A percentile compares a stretch with the other conserved stretches of the same genome.
Evolutionary conservation across 2,797 vertebrate genomes (phyloP).

Genomic region (Sebastes vulpes): DNA sequence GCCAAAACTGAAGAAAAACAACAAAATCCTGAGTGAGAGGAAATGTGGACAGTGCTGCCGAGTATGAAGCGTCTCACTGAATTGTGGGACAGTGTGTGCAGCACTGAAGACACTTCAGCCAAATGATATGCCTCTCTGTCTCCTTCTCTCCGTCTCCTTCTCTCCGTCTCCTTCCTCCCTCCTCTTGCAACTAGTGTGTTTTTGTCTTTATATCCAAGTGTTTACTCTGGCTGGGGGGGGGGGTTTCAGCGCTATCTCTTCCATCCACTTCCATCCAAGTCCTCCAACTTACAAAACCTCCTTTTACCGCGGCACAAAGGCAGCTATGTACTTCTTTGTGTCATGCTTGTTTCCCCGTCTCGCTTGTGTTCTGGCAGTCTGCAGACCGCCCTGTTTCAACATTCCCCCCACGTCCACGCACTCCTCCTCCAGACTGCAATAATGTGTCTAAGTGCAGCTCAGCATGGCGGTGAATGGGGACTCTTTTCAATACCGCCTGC

Average conservation of each 20-base stretch:
- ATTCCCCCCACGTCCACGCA: constrained; percentile 72
- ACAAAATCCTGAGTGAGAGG: constrained; percentile 8
- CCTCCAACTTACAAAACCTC: constrained; percentile 81
- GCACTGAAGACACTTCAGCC: constrained; percentile 56
- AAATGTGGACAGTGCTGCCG: constrained; percentile 7
- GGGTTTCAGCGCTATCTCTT: constrained; percentile 67
- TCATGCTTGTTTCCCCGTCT: constrained; percentile 74
- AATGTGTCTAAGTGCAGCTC: constrained; percentile 77
- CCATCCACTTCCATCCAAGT: constrained; percentile 76
- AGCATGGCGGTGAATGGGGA: constrained; percentile 64
- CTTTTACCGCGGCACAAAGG: constrained; percentile 80
- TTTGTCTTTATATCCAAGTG: constrained; percentile 68
- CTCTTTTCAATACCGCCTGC: constrained; percentile 69
- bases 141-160: too few relatives aligned
- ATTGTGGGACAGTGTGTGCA: constrained; percentile 24
- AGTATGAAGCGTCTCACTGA: constrained; percentile 27
- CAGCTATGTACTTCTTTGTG: constrained; percentile 84
- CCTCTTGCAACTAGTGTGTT: constrained; percentile 46
- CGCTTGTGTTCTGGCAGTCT: constrained; percentile 66
- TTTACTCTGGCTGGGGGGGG: constrained; percentile 61
- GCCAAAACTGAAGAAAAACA: constrained; percentile 19
- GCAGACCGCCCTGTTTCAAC: constrained; percentile 52
- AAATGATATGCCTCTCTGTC: constrained; percentile 57
- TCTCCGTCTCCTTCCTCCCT: background rate
- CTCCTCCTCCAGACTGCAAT: constrained; percentile 66